phyloP scores from a whole-genome alignment of 2,888 invertebrate genomes.

The Agrotis puta region DNA sequence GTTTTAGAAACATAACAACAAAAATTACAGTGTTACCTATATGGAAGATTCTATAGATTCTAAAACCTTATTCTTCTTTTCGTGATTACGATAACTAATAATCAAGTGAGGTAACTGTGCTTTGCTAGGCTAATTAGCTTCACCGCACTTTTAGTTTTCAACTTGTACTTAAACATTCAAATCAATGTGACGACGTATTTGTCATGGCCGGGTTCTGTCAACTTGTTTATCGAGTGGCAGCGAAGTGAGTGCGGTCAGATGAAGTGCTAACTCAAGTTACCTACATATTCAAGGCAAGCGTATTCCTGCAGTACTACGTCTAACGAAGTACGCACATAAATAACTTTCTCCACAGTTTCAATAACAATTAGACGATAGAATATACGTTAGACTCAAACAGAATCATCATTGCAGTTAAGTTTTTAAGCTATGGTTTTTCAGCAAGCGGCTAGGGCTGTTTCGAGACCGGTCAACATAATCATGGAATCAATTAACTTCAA shows the following conservation, averaged over 20 bases:
- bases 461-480: constrained; percentile 11
- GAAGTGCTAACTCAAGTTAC: constrained; percentile 65
- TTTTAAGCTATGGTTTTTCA: constrained; percentile 3
- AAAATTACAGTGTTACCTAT: too few relatives aligned
- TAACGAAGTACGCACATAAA: constrained; percentile 16
- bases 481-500: constrained; percentile 36
- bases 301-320: constrained; percentile 38
- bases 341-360: constrained; percentile 50
- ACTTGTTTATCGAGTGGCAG: constrained; percentile 56
- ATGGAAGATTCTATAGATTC: too few relatives aligned
- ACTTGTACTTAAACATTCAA: constrained; percentile 11
- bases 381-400: constrained; percentile 1
- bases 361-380: constrained; percentile 40
- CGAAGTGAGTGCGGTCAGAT: constrained; percentile 52
- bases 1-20: too few relatives aligned
- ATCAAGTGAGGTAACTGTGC: not conserved
- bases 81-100: not conserved
- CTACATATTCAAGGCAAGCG: constrained; percentile 65
- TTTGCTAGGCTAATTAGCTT: not conserved
- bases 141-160: not conserved
- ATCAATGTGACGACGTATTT: constrained; percentile 21
- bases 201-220: constrained; percentile 25
- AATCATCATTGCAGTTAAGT: constrained; percentile 15
- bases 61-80: not conserved
- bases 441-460: not conserved